Conservation (phyloP, 2,888 invertebrate species). For the Brenthis hecate region DNA sequence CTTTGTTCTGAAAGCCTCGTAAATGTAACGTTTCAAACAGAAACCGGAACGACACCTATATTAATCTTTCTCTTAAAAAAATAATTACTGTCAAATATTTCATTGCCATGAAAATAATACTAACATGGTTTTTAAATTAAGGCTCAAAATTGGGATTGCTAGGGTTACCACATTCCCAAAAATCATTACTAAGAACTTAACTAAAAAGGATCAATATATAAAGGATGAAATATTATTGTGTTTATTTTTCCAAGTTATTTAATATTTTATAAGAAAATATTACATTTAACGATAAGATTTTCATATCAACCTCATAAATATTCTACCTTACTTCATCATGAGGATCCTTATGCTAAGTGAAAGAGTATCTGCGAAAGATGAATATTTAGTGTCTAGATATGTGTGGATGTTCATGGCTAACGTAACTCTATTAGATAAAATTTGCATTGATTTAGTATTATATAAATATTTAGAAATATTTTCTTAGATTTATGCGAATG, state of each 20-base stretch:
- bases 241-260: no score
- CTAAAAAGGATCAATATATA: background rate
- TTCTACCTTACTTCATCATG: slow-evolving; percentile 31
- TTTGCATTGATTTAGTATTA: slow-evolving; percentile 1
- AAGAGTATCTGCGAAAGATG: slow-evolving; percentile 8
- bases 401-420: slow-evolving; percentile 10
- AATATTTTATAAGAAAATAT: background rate
- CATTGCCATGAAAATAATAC: slow-evolving; percentile 46
- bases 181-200: background rate
- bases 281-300: background rate
- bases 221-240: no score
- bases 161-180: slow-evolving; percentile 37
- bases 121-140: slow-evolving; percentile 61
- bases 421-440: slow-evolving; percentile 4
- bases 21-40: slow-evolving; percentile 34
- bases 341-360: slow-evolving; percentile 26
- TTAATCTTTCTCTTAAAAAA: slow-evolving; percentile 40
- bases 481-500: no score
- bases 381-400: slow-evolving; percentile 3
- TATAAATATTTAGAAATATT: slow-evolving; percentile 1
- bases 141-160: slow-evolving; percentile 52
- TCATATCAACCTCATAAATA: slow-evolving; percentile 30
- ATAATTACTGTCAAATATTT: slow-evolving; percentile 41
- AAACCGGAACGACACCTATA: slow-evolving; percentile 37
- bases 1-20: slow-evolving; percentile 33